phyloP scores from a whole-genome alignment of 2,888 invertebrate species.

The Podabrus alpinus region DNA sequence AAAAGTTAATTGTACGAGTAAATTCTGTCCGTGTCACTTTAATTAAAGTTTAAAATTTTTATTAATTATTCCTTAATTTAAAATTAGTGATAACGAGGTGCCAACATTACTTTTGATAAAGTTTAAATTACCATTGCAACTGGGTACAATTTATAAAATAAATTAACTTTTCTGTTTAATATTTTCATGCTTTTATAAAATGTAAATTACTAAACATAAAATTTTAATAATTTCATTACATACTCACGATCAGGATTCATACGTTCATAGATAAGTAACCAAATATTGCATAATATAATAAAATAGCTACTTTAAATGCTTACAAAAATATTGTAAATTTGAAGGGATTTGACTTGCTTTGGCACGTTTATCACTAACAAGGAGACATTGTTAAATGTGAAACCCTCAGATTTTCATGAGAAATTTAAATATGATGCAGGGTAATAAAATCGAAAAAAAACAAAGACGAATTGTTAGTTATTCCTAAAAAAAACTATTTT shows the following conservation, averaged over 20 bases:
- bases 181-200: not conserved
- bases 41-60: not conserved
- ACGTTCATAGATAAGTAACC: not conserved
- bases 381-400: too few species aligned
- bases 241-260: not conserved
- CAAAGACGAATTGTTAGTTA: too few species aligned
- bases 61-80: not conserved
- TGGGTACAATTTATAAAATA: not conserved
- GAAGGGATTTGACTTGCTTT: not conserved
- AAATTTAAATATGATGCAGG: too few species aligned
- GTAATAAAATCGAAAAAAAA: too few species aligned
- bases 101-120: not conserved
- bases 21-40: constrained; percentile 1
- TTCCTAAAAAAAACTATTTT: too few species aligned
- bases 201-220: not conserved
- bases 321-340: not conserved
- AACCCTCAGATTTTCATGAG: too few species aligned
- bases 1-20: not conserved
- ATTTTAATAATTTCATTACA: not conserved
- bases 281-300: not conserved
- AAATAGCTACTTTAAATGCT: not conserved
- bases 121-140: not conserved
- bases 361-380: too few species aligned
- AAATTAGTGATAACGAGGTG: not conserved
- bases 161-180: not conserved